Conservation (phyloP, 1,140 invertebrate genomes). For the Drosophila equinoxialis region DNA sequence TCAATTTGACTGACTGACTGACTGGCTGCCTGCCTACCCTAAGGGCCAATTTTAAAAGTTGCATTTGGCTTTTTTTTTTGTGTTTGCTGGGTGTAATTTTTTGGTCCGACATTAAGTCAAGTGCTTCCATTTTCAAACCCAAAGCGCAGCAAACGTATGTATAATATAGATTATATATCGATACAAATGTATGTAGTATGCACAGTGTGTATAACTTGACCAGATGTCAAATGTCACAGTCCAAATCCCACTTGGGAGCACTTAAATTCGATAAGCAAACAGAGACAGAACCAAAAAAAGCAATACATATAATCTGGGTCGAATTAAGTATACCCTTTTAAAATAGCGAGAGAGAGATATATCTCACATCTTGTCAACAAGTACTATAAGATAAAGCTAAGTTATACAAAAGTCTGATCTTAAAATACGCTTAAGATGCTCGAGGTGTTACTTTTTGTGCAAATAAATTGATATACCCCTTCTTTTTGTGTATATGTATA, state of each 20-base stretch:
- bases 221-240: constrained; percentile 32
- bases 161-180: background rate
- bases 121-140: constrained; percentile 6
- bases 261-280: constrained; percentile 56
- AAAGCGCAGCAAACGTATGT: background rate
- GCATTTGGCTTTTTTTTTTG: constrained; percentile 32
- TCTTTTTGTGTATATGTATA: background rate
- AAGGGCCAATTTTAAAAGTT: constrained; percentile 44
- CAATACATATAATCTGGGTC: constrained; percentile 6
- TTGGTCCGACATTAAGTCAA: constrained; percentile 38
- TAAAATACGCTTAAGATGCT: no score
- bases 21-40: constrained; percentile 33
- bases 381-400: no score
- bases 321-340: constrained; percentile 27
- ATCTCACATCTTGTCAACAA: no score
- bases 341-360: background rate
- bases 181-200: background rate
- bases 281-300: background rate
- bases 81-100: constrained; percentile 60
- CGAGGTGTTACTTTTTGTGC: no score
- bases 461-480: background rate
- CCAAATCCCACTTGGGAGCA: constrained; percentile 33
- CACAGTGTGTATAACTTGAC: constrained; percentile 20
- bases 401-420: no score
- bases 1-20: constrained; percentile 53